Conservation (phyloP, 2,888 invertebrate genomes). For the Leuctra nigra region DNA sequence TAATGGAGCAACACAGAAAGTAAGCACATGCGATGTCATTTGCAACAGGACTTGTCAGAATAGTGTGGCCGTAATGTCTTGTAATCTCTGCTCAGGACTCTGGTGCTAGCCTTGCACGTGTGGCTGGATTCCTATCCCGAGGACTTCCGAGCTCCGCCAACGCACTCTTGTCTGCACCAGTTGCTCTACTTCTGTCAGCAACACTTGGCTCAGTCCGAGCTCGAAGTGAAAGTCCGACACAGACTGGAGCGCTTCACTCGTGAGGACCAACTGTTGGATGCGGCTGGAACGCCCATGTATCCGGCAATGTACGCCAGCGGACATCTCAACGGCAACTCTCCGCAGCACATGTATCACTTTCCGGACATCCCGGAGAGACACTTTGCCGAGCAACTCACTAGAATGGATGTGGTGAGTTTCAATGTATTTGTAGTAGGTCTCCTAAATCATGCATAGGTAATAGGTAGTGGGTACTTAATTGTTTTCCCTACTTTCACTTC, state of each 20-base stretch:
- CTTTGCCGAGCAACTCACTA: constrained; percentile 96
- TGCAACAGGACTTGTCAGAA: no score
- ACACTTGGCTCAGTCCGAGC: constrained; percentile 75
- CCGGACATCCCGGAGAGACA: constrained; percentile 81
- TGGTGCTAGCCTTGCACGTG: constrained; percentile 86
- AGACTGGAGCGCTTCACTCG: constrained; percentile 66
- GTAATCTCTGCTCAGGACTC: constrained; percentile 55
- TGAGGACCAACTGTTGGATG: constrained; percentile 41
- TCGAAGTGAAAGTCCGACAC: constrained; percentile 69
- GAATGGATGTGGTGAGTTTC: constrained; percentile 79
- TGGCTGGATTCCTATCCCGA: constrained; percentile 98
- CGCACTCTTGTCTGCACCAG: constrained; percentile 70
- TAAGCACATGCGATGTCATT: no score
- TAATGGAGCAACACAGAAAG: constrained; percentile 66
- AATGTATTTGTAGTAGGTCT: no score
- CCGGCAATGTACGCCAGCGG: background rate
- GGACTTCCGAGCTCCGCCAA: constrained; percentile 79
- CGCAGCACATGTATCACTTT: constrained; percentile 63
- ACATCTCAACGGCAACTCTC: background rate
- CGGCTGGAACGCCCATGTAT: background rate
- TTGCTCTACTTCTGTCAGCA: constrained; percentile 80
- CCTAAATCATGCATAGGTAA: no score
- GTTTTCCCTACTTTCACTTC: no score
- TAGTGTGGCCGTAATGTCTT: no score
- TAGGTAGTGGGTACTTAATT: no score